Base-by-base conservation (phyloP, 2,113 vertebrate genomes). In the Siniperca knerii region DNA sequence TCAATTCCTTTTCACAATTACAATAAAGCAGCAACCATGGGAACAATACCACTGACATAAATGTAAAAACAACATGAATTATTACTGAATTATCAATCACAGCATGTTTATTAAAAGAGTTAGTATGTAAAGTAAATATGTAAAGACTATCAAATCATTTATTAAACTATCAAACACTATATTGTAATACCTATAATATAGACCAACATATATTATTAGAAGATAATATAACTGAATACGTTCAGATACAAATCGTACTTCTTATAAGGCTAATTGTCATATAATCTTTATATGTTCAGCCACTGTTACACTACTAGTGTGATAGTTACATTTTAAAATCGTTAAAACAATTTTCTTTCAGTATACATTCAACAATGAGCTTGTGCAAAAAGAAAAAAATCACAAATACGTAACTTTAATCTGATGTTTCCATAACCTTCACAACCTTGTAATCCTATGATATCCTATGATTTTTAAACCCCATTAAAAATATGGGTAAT, bases 141-240 rank as follows among this genome's bases (percentile, higher is more conserved):
- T 54, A n/a, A 78, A 80, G 78, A 83, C 83, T 75, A 83, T 83
- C 40, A 82, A 90, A 79, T 89, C 58, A 57, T 84, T 71, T 81
- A 82, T 57, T 75, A 13, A 76, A 72, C 79, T 89, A 88, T 82
- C 71, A 89, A 88, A 86, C 85, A 93, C 92, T 90, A 86, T 79
- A 82, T 66, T 83, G 75, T 84, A 69, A 87, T 89, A 91, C 37
- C 55, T 87, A 77, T 81, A 61, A 89, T 87, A 84, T 85, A 89
- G 92, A 91, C n/a, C 60, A 33, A 93, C 92, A 87, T 83, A 84
- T 89, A 93, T 90, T 92, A 91, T 89, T 84, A 93, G 65, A 85
- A 70, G 78, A 69, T 83, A 84, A 67, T 84, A 87, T 72, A 86
- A 72, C 79, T 90, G 79, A 83, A 75, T 87, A 89, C 11, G 68